Percentiles rank a stretch among this genome's conserved stretches.
phyloP scores from a whole-genome alignment of 2,113 vertebrate species.

The Odobenus rosmarus region DNA sequence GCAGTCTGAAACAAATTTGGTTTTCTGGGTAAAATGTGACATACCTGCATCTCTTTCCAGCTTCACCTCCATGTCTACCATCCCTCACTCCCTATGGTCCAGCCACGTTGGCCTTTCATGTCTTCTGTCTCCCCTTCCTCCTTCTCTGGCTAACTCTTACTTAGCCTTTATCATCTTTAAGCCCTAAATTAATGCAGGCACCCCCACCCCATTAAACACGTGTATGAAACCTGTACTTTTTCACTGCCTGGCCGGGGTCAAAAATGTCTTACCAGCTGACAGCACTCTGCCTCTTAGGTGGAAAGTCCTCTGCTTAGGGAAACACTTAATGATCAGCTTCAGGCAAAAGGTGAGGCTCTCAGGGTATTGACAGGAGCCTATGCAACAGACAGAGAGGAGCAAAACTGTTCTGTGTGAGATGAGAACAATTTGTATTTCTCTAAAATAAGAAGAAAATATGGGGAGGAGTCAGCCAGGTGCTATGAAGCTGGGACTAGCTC shows the following conservation, averaged over 20 bases:
- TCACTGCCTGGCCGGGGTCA: not conserved
- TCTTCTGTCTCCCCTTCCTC: not conserved
- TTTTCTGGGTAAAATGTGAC: not conserved
- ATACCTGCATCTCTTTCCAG: not conserved
- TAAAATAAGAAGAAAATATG: not conserved
- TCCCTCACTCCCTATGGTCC: not conserved
- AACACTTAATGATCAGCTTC: not conserved
- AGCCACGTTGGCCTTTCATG: not conserved
- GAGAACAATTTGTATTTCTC: not conserved
- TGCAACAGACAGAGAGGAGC: not conserved
- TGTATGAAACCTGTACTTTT: not conserved
- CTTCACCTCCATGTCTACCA: not conserved
- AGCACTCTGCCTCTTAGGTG: not conserved
- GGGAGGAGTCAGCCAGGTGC: not conserved
- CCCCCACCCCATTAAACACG: no score
- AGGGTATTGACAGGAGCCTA: not conserved
- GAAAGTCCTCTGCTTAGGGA: constrained; percentile 13
- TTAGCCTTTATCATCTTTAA: not conserved
- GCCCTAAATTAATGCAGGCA: not conserved
- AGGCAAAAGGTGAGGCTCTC: not conserved
- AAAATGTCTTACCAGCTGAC: not conserved
- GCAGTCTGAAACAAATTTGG: not conserved
- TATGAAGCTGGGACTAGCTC: not conserved
- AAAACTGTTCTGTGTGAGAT: not conserved
- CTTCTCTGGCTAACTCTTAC: not conserved